Base-by-base conservation (phyloP, 2,888 invertebrate genomes). In the Rapana venosa region DNA sequence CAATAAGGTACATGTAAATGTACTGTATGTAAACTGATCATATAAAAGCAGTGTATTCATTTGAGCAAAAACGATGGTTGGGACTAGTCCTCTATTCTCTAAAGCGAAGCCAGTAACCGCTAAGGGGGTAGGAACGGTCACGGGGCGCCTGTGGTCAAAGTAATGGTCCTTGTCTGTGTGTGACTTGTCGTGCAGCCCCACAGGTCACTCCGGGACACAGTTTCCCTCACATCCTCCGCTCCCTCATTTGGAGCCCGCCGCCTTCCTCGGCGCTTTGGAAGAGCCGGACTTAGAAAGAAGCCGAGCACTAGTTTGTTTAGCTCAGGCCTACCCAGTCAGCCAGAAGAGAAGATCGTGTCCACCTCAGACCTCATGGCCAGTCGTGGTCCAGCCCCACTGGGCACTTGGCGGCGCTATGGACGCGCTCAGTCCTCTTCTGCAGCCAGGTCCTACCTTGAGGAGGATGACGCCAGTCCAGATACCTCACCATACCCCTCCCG, bases 281-380 rank as follows among this genome's bases (percentile, higher is more conserved):
- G 74, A n/a, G 26, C 89, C 70, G 56, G 56, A 22, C 36, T 84
- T 47, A 32, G 61, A 20, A 84, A 85, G 74, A 74, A 20, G 58
- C 61, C 85, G 85, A 30, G 85, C 30, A 66, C 83, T 35, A 74
- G 56, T 56, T 85, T 74, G n/a, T 61, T 85, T n/a, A 36, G 17
- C 32, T 70, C 30, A 17, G 22, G 70, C 30, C 26, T 70, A 13
- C 36, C 58, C 17, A 56, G 35, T 36, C 47, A 47, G 47, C 47
- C 47, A 47, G 56, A 32, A 32, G 83, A 30, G 35, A 58, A 32
- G 32, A 58, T 20, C 20, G 13, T 26, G 1, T 85, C 89, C 74
- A 89, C 89, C 47, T 30, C 85, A 22, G 85, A 74, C 85, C 70
- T 85, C 83, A 85, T 89, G 89, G 89, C 89, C 30, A 89, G 89